Percentiles rank a stretch among this genome's conserved stretches.
Conservation (phyloP, 2,888 invertebrate species). For the Orchesellides sinensis region DNA sequence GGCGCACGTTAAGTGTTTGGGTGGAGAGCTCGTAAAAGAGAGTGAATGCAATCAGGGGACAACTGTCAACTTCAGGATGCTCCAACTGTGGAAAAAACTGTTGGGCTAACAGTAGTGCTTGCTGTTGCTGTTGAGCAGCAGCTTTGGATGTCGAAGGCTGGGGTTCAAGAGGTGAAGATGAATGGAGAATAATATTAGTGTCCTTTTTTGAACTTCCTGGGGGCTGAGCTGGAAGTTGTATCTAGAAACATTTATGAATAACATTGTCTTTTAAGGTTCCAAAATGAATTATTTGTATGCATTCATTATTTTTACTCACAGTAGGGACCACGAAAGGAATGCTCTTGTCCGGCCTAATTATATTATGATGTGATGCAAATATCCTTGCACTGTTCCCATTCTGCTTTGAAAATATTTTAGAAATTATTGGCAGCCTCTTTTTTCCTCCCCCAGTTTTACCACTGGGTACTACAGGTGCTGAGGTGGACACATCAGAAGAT, state of each 20-base stretch:
- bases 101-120: constrained; percentile 66
- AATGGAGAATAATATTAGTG: neutral
- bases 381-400: constrained; percentile 51
- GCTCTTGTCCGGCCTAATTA: constrained; percentile 72
- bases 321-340: constrained; percentile 74
- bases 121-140: constrained; percentile 5
- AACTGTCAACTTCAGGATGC: constrained; percentile 52
- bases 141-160: constrained; percentile 43
- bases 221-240: constrained; percentile 62
- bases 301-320: constrained; percentile 51
- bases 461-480: constrained; percentile 11
- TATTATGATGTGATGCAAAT: constrained; percentile 69
- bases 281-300: neutral
- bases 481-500: constrained; percentile 18
- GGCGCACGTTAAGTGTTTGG: constrained; percentile 69
- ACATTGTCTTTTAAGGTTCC: neutral
- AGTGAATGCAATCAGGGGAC: constrained; percentile 70
- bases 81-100: constrained; percentile 72
- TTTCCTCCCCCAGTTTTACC: neutral
- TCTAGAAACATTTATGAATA: constrained; percentile 22
- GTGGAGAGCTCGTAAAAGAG: constrained; percentile 68
- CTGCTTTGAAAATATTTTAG: constrained; percentile 43
- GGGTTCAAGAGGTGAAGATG: constrained; percentile 26
- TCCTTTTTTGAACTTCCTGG: neutral
- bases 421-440: constrained; percentile 29